These are phyloP conservation scores for Drymodes brunneopygia DNA, from an alignment of 2,113 vertebrate genomes.

Conservation along the genomic window DNA sequence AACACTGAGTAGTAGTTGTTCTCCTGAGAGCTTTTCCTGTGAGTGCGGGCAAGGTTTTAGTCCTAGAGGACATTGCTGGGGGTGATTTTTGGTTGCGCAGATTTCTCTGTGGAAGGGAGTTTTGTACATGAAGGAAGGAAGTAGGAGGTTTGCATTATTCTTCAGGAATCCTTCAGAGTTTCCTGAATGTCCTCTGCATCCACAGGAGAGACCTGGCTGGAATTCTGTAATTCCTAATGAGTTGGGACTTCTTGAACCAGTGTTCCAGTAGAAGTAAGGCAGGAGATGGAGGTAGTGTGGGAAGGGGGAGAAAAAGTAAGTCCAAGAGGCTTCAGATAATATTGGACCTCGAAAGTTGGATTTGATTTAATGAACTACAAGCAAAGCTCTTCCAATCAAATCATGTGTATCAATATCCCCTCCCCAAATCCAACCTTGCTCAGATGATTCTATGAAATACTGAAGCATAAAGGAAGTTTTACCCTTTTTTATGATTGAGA, in stretches of 20 bases:
- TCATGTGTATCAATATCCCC: neutral
- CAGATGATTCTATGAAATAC: neutral
- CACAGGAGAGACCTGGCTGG: neutral
- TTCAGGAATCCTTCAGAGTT: neutral
- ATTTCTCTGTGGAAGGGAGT: neutral
- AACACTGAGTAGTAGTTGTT: neutral
- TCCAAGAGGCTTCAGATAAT: neutral
- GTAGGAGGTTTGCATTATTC: neutral
- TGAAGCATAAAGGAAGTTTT: neutral
- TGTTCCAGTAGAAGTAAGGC: neutral
- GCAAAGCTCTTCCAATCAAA: neutral
- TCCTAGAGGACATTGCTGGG: neutral
- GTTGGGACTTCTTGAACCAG: neutral
- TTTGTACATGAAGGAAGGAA: neutral
- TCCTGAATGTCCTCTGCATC: neutral
- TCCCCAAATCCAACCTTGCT: neutral
- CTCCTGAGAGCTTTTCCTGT: neutral
- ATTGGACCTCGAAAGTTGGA: neutral
- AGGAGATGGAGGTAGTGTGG: rapidly evolving
- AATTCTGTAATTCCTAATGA: neutral
- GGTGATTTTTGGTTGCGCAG: neutral
- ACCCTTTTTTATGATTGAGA: neutral
- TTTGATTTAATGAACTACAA: neutral
- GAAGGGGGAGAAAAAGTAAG: neutral
- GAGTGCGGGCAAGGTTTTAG: neutral